A percentile compares a stretch with the other conserved stretches of the same genome.
These are phyloP conservation scores for Catostylus mosaicus DNA, from an alignment of 30 jellyfish, hydroid and myxozoan genomes.

Conservation along the genomic window DNA sequence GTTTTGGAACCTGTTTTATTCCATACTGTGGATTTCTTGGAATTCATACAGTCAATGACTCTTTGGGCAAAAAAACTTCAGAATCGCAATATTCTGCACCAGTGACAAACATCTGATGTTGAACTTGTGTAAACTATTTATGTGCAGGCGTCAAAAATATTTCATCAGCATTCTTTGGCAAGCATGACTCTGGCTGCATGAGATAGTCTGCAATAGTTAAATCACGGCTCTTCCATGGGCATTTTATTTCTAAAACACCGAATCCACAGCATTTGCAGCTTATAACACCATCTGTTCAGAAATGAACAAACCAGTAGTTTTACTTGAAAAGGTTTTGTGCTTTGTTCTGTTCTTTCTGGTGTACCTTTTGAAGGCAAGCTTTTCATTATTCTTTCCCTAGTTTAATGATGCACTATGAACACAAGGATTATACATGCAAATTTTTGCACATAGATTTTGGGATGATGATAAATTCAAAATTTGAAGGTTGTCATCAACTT, in stretches of 20 bases:
- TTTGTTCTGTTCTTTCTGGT: constrained; percentile 30
- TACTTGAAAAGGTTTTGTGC: constrained; percentile 29
- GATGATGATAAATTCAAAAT: constrained; percentile 19
- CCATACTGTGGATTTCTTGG: constrained; percentile 22
- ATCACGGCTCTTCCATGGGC: constrained; percentile 37
- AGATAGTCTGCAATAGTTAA: constrained; percentile 19
- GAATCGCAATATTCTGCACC: constrained; percentile 20
- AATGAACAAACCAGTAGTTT: constrained; percentile 29
- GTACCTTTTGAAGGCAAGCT: constrained; percentile 40
- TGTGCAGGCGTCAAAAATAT: constrained; percentile 15
- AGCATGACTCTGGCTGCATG: constrained; percentile 27
- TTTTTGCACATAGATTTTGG: constrained; percentile 23
- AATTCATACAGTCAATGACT: constrained; percentile 21
- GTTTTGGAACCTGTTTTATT: constrained; percentile 27
- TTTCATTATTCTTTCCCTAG: constrained; percentile 42
- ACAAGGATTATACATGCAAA: constrained; percentile 24
- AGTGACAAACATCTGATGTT: constrained; percentile 33
- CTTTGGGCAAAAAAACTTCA: constrained; percentile 33
- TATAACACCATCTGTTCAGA: constrained; percentile 48
- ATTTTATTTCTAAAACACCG: constrained; percentile 35
- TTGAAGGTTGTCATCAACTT: constrained; percentile 23
- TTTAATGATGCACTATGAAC: constrained; percentile 27
- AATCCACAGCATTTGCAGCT: constrained; percentile 41
- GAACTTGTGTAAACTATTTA: constrained; percentile 29
- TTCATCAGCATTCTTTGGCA: constrained; percentile 23